Percentiles rank a stretch among this genome's conserved stretches.
phyloP scores from a whole-genome alignment of 2,888 invertebrate genomes.

The Lydus trimaculatus region DNA sequence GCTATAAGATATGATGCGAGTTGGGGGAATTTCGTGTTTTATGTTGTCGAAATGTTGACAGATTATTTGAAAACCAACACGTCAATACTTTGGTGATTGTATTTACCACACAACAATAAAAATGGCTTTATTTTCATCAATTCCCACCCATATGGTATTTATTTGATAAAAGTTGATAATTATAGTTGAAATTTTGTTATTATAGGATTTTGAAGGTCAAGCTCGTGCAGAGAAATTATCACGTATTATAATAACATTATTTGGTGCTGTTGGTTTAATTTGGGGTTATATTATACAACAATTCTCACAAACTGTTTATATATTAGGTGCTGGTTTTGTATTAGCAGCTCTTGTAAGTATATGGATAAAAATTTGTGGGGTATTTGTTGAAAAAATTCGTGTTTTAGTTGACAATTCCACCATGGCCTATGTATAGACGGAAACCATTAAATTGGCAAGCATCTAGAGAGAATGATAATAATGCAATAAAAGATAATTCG shows the following conservation, averaged over 20 bases:
- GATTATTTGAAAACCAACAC: background rate
- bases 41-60: background rate
- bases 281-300: conserved; percentile 96
- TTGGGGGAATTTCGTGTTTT: background rate
- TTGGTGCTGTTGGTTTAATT: conserved; percentile 88
- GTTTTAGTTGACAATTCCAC: conserved; percentile 82
- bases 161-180: too few relatives aligned
- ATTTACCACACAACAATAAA: conserved; percentile 23
- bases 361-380: conserved; percentile 52
- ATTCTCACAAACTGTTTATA: conserved; percentile 94
- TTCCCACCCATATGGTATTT: conserved; percentile 60
- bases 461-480: conserved; percentile 58
- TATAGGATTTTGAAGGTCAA: conserved; percentile 89
- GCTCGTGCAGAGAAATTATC: conserved; percentile 88
- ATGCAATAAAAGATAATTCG: conserved; percentile 28
- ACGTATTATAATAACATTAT: conserved; percentile 87
- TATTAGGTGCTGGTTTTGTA: conserved; percentile 89
- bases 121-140: conserved; percentile 56
- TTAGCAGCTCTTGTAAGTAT: conserved; percentile 80
- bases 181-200: too few relatives aligned
- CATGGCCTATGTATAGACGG: conserved; percentile 95
- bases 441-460: conserved; percentile 91
- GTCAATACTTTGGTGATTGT: background rate
- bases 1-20: background rate
- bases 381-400: conserved; percentile 7